Conservation (phyloP, 2,113 vertebrate species). For the Siniperca chuatsi region DNA sequence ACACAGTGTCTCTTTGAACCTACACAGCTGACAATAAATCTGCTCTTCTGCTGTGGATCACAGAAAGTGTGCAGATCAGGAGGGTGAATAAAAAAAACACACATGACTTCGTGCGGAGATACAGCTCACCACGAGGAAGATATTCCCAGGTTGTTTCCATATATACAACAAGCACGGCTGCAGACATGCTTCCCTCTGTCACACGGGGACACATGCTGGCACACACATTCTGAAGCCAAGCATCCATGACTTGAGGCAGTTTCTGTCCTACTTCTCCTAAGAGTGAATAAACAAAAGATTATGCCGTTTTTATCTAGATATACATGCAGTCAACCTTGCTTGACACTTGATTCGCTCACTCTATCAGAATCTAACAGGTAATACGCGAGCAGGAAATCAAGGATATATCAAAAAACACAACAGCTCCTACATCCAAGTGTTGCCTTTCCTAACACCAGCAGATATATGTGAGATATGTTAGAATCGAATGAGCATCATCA, state of each 20-base stretch:
- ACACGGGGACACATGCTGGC: conserved; percentile 54
- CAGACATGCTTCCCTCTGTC: conserved; percentile 59
- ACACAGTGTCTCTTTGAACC: conserved; percentile 67
- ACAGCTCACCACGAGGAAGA: conserved; percentile 3
- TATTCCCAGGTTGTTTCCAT: conserved; percentile 42
- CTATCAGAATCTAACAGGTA: conserved; percentile 1
- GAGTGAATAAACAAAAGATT: conserved; percentile 68
- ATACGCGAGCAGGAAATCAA: background rate
- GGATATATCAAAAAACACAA: background rate
- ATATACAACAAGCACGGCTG: conserved; percentile 41
- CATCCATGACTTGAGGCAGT: conserved; percentile 70
- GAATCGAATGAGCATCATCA: background rate
- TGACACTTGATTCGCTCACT: conserved; percentile 30
- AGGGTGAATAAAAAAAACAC: background rate
- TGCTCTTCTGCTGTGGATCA: conserved; percentile 41
- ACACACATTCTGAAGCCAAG: conserved; percentile 62
- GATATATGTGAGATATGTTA: background rate
- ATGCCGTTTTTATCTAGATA: conserved; percentile 41
- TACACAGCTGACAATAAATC: conserved; percentile 71
- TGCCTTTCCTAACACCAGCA: background rate
- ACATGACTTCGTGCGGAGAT: background rate
- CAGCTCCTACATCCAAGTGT: background rate
- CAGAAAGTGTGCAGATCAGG: conserved; percentile 33
- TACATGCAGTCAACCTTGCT: conserved; percentile 34
- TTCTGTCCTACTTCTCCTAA: conserved; percentile 78